These are phyloP conservation scores for Nothocercus nigrocapillus DNA, from an alignment of 2,113 vertebrate species.

Conservation along the genomic window DNA sequence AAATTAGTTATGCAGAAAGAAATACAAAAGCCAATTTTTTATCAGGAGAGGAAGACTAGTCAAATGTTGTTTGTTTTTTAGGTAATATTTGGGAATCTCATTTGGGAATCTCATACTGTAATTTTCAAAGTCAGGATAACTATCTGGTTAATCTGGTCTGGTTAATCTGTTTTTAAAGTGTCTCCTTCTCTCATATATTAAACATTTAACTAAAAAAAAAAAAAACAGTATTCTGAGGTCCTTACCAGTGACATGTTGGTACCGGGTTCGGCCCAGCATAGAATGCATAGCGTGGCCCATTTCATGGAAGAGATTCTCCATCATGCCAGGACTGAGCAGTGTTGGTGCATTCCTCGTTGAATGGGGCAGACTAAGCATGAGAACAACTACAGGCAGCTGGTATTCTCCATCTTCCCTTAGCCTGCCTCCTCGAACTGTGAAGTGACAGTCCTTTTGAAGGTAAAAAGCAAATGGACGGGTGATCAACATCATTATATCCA, in stretches of 20 bases:
- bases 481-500: background rate
- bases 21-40: background rate
- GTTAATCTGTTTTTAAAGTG: background rate
- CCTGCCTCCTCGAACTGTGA: conserved; percentile 95
- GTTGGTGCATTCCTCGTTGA: conserved; percentile 82
- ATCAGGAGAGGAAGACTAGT: background rate
- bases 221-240: background rate
- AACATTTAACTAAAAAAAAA: background rate
- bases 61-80: background rate
- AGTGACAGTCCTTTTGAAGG: conserved; percentile 91
- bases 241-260: conserved; percentile 95
- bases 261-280: conserved; percentile 95
- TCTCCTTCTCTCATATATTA: background rate
- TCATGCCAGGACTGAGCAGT: conserved; percentile 91
- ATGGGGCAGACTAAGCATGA: conserved; percentile 93
- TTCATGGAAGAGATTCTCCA: conserved; percentile 99
- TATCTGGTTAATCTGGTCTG: too few relatives aligned
- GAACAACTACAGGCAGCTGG: conserved; percentile 94
- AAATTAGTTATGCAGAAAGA: background rate
- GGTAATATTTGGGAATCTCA: background rate
- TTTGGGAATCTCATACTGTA: background rate
- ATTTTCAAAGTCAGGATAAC: background rate
- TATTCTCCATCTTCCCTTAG: conserved; percentile 85
- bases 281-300: conserved; percentile 99
- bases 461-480: background rate